Percentiles rank a stretch among this genome's conserved stretches.
Conservation (phyloP, 2,888 invertebrate species). For the Brassicogethes aeneus region DNA sequence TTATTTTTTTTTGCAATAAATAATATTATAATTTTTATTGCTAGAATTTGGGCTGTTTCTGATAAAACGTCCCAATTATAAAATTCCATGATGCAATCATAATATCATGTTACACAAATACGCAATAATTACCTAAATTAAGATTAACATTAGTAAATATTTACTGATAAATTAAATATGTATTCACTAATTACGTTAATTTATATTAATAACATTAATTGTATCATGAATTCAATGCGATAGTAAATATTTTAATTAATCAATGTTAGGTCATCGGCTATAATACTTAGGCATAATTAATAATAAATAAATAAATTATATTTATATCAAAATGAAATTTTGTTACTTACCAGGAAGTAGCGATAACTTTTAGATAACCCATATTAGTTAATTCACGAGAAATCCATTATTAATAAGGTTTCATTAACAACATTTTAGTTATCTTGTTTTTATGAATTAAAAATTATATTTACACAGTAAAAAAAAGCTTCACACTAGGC, state of each 20-base stretch:
- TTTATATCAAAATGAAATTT: not conserved
- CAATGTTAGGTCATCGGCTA: not conserved
- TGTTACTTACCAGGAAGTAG: not conserved
- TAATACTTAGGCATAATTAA: not conserved
- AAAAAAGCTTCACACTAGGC: no score
- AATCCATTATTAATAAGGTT: no score
- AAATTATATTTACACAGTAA: no score
- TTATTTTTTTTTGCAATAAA: no score
- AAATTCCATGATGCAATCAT: constrained; percentile 13
- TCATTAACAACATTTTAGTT: no score
- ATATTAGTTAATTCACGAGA: no score
- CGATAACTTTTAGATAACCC: not conserved
- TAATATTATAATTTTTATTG: no score
- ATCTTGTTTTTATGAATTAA: no score
- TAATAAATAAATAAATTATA: not conserved
- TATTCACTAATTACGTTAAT: not conserved
- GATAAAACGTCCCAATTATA: not conserved
- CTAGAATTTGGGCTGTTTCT: no score
- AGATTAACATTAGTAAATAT: constrained; percentile 6
- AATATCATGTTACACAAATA: constrained; percentile 13
- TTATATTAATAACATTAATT: not conserved
- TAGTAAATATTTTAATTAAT: not conserved
- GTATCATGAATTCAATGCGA: not conserved
- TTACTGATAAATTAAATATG: not conserved
- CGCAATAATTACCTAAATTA: constrained; percentile 14